Conservation (phyloP, 2,797 vertebrate species). For the Graptemys geographica region DNA sequence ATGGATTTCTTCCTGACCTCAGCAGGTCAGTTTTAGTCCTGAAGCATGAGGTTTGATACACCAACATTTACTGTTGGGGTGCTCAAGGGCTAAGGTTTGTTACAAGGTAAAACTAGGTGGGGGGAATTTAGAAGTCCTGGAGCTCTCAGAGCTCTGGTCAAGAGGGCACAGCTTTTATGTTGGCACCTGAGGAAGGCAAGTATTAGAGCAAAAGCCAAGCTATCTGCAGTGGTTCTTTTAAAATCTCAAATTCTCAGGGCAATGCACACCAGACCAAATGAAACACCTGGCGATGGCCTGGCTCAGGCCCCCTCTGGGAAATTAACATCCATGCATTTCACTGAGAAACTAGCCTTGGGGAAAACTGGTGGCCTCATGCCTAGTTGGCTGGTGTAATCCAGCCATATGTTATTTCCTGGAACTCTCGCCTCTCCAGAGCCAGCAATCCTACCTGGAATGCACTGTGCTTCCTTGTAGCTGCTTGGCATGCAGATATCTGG, state of each 20-base stretch:
- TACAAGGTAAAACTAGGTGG: neutral
- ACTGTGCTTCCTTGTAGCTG: neutral
- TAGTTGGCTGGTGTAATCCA: accelerated
- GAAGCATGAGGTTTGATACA: neutral
- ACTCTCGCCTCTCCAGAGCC: accelerated
- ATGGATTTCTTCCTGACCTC: neutral
- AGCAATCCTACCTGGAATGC: neutral
- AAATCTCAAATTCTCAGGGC: constrained; percentile 51
- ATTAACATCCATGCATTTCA: neutral
- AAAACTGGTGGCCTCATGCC: neutral
- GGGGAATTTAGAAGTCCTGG: neutral
- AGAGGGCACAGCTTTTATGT: neutral
- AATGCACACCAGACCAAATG: neutral
- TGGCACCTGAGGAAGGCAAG: constrained; percentile 9
- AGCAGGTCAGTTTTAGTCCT: neutral
- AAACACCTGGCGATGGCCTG: constrained; percentile 52
- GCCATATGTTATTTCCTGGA: accelerated
- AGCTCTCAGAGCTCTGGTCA: neutral
- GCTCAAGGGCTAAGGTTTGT: neutral
- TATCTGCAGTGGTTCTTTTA: constrained; percentile 52
- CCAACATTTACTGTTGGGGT: neutral
- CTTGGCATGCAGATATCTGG: accelerated
- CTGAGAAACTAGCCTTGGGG: neutral
- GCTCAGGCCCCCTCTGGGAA: constrained; percentile 42
- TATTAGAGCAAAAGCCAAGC: constrained; percentile 36